phyloP scores from a whole-genome alignment of 2,113 vertebrate genomes.

The Pionites leucogaster region DNA sequence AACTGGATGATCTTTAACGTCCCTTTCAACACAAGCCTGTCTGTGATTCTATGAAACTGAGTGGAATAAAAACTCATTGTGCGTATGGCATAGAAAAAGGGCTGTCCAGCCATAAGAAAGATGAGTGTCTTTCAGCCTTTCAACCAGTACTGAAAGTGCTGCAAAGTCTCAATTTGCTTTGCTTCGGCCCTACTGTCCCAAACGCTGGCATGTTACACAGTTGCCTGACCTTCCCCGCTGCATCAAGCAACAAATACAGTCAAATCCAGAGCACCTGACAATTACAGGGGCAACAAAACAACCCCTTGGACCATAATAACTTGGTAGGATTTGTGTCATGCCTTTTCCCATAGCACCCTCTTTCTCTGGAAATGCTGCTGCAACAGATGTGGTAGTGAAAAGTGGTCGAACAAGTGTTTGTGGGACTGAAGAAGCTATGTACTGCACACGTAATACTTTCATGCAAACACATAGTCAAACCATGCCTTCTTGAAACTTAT shows the following conservation, averaged over 20 bases:
- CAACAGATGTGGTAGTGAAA: background rate
- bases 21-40: background rate
- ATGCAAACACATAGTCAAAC: background rate
- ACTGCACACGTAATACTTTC: background rate
- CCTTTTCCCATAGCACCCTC: background rate
- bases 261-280: background rate
- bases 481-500: background rate
- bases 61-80: background rate
- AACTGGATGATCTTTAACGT: background rate
- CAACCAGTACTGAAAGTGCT: background rate
- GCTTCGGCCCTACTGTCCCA: fast-evolving
- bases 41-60: background rate
- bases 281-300: background rate
- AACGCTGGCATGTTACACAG: background rate
- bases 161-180: background rate
- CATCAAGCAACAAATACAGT: background rate
- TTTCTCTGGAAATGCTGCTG: background rate
- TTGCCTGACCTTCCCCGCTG: background rate
- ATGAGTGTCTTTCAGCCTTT: background rate
- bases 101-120: background rate
- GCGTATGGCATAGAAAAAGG: background rate
- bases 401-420: background rate
- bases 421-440: background rate
- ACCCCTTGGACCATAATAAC: background rate
- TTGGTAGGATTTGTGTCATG: background rate